Percentiles rank a stretch among this genome's conserved stretches.
Conservation (phyloP, 2,888 invertebrate species). For the Trichogramma dendrolimi region DNA sequence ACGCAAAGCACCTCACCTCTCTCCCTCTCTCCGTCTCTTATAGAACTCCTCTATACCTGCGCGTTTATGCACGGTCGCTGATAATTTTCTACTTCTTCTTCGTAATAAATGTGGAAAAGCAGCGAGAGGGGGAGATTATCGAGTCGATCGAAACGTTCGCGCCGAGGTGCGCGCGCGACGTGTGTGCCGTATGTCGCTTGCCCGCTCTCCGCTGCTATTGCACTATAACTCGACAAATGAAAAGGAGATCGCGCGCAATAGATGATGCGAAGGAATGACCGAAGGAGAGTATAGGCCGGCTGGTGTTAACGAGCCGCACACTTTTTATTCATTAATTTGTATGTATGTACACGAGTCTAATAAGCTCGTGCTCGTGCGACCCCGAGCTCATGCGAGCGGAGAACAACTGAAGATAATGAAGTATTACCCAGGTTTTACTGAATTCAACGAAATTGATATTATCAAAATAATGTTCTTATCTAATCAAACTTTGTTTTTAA, state of each 20-base stretch:
- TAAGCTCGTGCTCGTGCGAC: too few relatives aligned
- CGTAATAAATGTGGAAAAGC: slow-evolving; percentile 16
- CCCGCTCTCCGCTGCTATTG: too few relatives aligned
- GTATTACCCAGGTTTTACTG: too few relatives aligned
- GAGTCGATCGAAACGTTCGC: slow-evolving; percentile 2
- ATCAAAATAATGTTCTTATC: too few relatives aligned
- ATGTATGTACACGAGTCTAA: neutral
- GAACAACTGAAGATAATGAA: too few relatives aligned
- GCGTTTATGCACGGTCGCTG: neutral
- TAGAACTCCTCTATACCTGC: slow-evolving; percentile 4
- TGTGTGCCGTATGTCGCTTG: neutral
- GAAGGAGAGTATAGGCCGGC: slow-evolving; percentile 2
- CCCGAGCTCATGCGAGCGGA: too few relatives aligned
- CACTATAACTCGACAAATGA: too few relatives aligned
- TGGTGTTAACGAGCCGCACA: slow-evolving; percentile 4
- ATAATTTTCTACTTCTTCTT: slow-evolving; percentile 19
- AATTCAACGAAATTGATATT: too few relatives aligned
- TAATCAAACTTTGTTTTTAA: too few relatives aligned
- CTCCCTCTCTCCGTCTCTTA: slow-evolving; percentile 1
- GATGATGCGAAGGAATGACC: neutral
- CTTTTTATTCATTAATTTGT: slow-evolving; percentile 14
- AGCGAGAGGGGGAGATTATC: slow-evolving; percentile 14
- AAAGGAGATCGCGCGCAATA: neutral
- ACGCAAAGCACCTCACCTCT: neutral
- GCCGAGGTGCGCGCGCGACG: neutral